Evolutionary conservation across 2,113 vertebrate species (phyloP).

Genomic region (Epinephelus fuscoguttatus): DNA sequence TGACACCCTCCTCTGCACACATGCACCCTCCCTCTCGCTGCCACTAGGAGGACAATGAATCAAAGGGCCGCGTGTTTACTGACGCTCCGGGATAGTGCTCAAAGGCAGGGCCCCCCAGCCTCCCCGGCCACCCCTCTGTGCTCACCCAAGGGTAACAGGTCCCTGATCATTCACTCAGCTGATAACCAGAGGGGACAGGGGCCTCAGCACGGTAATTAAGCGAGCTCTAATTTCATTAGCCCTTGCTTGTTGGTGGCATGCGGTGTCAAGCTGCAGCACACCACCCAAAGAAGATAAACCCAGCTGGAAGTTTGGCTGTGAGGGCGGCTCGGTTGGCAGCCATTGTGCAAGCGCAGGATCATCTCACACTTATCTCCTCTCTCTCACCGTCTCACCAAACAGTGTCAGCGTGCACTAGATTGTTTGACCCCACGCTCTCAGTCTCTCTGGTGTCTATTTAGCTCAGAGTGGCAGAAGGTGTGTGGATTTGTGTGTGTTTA

Average conservation of each 20-base stretch:
- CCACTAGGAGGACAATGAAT: conserved; percentile 81
- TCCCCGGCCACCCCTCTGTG: conserved; percentile 47
- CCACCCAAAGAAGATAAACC: conserved; percentile 71
- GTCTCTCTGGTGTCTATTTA: conserved; percentile 56
- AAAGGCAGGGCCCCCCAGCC: conserved; percentile 64
- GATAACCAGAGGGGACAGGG: conserved; percentile 78
- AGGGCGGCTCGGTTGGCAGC: conserved; percentile 45
- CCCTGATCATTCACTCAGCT: conserved; percentile 73
- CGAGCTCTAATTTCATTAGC: conserved; percentile 86
- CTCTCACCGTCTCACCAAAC: conserved; percentile 51
- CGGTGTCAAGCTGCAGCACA: conserved; percentile 77
- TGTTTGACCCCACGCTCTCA: conserved; percentile 46
- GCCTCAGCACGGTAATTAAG: conserved; percentile 83
- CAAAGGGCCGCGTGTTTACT: conserved; percentile 83
- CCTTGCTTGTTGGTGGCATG: conserved; percentile 72
- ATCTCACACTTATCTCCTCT: conserved; percentile 52
- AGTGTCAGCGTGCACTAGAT: conserved; percentile 32
- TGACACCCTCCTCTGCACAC: conserved; percentile 76
- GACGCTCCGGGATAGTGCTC: conserved; percentile 70
- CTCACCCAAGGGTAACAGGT: conserved; percentile 65
- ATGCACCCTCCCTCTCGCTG: conserved; percentile 65
- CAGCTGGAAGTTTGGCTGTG: conserved; percentile 71
- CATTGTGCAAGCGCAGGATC: conserved; percentile 47
- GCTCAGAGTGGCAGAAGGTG: conserved; percentile 59
- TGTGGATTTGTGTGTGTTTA: conserved; percentile 64